Evolutionary conservation across 2,113 vertebrate species (phyloP).

Genomic region (Neodontobutis hainanensis): DNA sequence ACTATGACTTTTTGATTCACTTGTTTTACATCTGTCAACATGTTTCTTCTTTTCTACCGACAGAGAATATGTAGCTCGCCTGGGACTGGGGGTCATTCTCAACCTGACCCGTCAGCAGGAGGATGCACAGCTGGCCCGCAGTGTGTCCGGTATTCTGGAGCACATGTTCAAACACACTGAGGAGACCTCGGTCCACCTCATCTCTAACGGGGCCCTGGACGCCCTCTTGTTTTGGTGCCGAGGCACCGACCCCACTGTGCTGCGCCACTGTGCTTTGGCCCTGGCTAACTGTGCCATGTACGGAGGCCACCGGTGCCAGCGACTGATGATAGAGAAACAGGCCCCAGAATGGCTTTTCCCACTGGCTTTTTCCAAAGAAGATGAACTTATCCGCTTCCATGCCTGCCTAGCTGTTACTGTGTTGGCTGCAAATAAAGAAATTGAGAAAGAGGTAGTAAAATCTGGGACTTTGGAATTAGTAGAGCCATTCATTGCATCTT

Average conservation of each 20-base stretch:
- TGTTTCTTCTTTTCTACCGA: not conserved
- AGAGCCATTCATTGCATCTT: slow-evolving; percentile 92
- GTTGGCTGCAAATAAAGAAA: slow-evolving; percentile 91
- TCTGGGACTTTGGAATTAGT: slow-evolving; percentile 95
- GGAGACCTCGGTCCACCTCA: slow-evolving; percentile 90
- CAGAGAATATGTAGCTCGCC: slow-evolving; percentile 91
- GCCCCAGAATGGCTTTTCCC: slow-evolving; percentile 97
- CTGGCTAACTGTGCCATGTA: slow-evolving; percentile 97
- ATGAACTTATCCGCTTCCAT: slow-evolving; percentile 89
- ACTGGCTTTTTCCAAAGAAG: slow-evolving; percentile 92
- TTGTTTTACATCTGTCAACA: not conserved
- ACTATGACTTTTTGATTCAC: no score
- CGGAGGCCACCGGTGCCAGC: slow-evolving; percentile 89
- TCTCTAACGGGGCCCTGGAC: slow-evolving; percentile 89
- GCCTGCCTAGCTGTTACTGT: slow-evolving; percentile 92
- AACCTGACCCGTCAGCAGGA: slow-evolving; percentile 89
- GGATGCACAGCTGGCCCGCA: slow-evolving; percentile 85
- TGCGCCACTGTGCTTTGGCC: slow-evolving; percentile 93
- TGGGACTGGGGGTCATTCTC: slow-evolving; percentile 91
- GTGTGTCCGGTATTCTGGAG: slow-evolving; percentile 91
- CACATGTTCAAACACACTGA: slow-evolving; percentile 99
- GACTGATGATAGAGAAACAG: slow-evolving; percentile 93
- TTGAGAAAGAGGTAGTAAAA: slow-evolving; percentile 94
- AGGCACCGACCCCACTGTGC: slow-evolving; percentile 84
- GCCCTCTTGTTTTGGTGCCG: slow-evolving; percentile 95